Percentiles rank a stretch among this genome's conserved stretches.
These are phyloP conservation scores for Eurystomus glaucurus DNA, from an alignment of 2,797 vertebrate species.

Conservation along the genomic window DNA sequence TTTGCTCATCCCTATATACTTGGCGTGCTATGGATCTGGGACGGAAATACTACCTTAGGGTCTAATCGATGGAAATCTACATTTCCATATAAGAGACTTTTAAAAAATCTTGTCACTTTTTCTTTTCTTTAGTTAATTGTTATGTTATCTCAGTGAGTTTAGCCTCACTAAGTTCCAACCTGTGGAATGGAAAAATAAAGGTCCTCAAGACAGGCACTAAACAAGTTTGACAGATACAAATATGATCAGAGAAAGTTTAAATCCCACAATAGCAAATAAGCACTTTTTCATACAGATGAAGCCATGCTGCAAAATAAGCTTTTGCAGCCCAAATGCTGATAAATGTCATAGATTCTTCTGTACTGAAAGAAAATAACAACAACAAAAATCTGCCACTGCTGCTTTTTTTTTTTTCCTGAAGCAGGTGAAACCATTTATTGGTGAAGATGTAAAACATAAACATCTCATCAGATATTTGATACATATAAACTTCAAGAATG, in stretches of 20 bases:
- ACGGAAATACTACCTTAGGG: not conserved
- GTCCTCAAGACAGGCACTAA: not conserved
- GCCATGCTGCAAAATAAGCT: fast-evolving
- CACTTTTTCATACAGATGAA: not conserved
- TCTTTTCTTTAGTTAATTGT: not conserved
- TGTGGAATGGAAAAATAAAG: not conserved
- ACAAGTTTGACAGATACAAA: not conserved
- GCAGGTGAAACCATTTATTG: not conserved
- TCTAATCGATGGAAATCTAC: not conserved
- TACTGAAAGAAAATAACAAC: not conserved
- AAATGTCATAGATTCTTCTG: not conserved
- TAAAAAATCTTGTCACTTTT: not conserved
- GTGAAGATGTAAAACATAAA: not conserved
- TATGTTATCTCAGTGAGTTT: not conserved
- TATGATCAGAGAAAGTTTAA: not conserved
- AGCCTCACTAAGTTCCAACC: not conserved
- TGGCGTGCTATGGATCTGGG: not conserved
- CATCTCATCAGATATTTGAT: not conserved
- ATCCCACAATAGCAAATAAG: not conserved
- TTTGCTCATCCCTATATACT: not conserved
- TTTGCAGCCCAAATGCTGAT: not conserved
- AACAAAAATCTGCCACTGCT: fast-evolving
- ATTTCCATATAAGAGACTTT: not conserved
- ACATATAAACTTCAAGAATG: not conserved
- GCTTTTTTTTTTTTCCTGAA: not conserved